These are phyloP conservation scores for Arnoldichthys spilopterus DNA, from an alignment of 2,797 vertebrate genomes.

Conservation along the genomic window DNA sequence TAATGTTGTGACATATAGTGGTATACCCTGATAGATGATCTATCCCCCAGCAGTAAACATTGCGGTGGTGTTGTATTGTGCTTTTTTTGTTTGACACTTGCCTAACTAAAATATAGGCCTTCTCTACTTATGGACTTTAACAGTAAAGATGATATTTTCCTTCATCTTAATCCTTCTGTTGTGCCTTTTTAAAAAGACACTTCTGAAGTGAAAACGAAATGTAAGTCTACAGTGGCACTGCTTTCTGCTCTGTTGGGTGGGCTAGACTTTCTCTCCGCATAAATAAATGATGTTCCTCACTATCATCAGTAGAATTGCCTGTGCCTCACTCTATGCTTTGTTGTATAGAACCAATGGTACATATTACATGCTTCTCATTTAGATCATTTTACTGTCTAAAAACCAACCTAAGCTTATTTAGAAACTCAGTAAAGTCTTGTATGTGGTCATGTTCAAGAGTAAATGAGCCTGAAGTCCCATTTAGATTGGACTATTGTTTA, in stretches of 20 bases:
- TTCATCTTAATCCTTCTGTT: too few relatives aligned
- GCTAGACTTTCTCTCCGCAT: constrained; percentile 53
- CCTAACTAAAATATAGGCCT: too few relatives aligned
- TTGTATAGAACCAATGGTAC: neutral
- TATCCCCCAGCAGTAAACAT: too few relatives aligned
- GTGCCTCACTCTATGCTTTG: constrained; percentile 23
- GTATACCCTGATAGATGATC: too few relatives aligned
- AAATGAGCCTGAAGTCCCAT: neutral
- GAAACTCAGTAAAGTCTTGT: neutral
- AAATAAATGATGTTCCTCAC: constrained; percentile 53
- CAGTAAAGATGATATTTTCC: too few relatives aligned
- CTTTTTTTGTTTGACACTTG: neutral
- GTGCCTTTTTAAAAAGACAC: neutral
- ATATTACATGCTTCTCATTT: neutral
- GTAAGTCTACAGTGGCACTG: constrained; percentile 15
- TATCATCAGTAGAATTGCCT: constrained; percentile 49
- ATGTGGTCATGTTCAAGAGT: neutral
- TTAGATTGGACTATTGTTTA: neutral
- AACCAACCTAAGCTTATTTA: neutral
- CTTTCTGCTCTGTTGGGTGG: constrained; percentile 36
- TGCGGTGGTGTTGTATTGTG: neutral
- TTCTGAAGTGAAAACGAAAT: neutral
- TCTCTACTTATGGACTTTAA: too few relatives aligned
- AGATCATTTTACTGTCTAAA: neutral
- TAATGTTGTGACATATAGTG: too few relatives aligned